phyloP scores from a whole-genome alignment of 1,140 invertebrate genomes.

The Druon quercuslanigerum region DNA sequence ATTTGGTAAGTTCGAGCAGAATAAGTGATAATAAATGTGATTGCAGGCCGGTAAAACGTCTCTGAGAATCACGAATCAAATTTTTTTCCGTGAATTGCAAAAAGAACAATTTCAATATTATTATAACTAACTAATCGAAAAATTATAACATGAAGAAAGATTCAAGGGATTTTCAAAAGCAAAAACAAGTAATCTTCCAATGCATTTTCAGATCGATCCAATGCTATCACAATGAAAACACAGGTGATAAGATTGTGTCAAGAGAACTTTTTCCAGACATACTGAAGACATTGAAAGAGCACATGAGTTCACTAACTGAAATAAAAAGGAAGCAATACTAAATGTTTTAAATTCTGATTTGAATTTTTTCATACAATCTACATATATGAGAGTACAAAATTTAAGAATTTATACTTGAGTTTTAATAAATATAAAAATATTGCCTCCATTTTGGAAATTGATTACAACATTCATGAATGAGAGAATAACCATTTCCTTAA shows the following conservation, averaged over 20 bases:
- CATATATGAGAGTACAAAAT: no score
- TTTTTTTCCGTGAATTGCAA: conserved; percentile 7
- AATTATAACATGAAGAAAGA: not conserved
- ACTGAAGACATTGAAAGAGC: not conserved
- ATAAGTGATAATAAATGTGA: not conserved
- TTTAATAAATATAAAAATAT: no score
- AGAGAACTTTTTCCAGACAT: not conserved
- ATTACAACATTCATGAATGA: not conserved
- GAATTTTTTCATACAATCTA: no score
- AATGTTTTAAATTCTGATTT: no score
- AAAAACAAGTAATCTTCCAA: conserved; percentile 13
- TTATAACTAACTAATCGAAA: not conserved
- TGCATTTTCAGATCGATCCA: not conserved
- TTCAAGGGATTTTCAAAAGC: not conserved
- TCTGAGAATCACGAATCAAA: not conserved
- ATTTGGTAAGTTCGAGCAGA: not conserved
- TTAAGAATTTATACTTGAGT: no score
- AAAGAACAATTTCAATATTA: not conserved
- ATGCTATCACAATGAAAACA: conserved; percentile 5
- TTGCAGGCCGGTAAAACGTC: not conserved
- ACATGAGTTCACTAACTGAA: not conserved
- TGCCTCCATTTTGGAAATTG: no score
- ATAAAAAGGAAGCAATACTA: not conserved
- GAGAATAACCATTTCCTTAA: not conserved
- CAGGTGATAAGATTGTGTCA: not conserved